Evolutionary conservation across 2,797 vertebrate species (phyloP), one percentile per base, ranked within the genome.

Genomic region (Melopsittacus undulatus): DNA sequence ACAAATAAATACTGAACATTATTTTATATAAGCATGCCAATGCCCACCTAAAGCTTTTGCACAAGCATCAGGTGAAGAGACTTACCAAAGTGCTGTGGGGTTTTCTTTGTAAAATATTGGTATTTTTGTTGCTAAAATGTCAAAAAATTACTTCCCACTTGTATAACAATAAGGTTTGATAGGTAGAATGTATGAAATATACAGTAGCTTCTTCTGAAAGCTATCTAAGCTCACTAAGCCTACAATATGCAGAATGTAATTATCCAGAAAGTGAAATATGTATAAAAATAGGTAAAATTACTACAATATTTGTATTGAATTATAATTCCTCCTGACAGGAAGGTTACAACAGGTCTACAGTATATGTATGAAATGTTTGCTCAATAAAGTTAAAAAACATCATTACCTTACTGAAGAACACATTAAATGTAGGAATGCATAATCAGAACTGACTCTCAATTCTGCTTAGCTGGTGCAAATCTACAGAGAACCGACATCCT

Each of bases 201-300:
- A 96, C 29, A 96, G 42, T 66, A 96, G 83, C 73, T 96, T 92
- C 85, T 90, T 96, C 83, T 80, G 92, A 95, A 97, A 95, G 83
- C 61, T 94, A 73, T 86, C 89, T 89, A 82, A 89, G 73, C 46
- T 94, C 77, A 77, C 78, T 91, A 84, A 92, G 87, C 56, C 95
- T 97, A 94, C 70, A 96, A 88, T 80, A 79, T 93, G 87, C 96
- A 93, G 95, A 97, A 97, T 96, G 96, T 61, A 92, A 86, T 94
- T 95, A 96, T 89, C 78, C 95, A 96, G 92, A 96, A 97, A 96
- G 91, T 96, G 97, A 97, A 90, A 92, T 85, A 95, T 96, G 96
- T 98, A 98, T 97, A 98, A 98, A 98, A 98, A 98, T 98, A 98
- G 95, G 95, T 97, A 97, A 97, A 97, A 97, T 96, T 92, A 97